Evolutionary conservation across 2,888 invertebrate species (phyloP).

Genomic region (Watsonalla binaria): DNA sequence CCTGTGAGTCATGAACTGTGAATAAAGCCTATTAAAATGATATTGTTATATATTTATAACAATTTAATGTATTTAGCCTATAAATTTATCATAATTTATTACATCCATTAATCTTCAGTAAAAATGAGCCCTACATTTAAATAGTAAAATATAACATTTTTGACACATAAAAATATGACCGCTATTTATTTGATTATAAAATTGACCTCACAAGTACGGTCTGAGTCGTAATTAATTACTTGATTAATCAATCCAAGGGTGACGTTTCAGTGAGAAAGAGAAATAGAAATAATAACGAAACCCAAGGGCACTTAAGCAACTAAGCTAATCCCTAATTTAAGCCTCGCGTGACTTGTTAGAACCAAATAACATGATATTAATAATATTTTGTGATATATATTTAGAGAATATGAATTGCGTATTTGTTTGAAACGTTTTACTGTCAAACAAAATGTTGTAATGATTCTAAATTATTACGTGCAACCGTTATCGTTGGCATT

Average conservation of each 20-base stretch:
- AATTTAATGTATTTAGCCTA: no score
- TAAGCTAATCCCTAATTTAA: slow-evolving; percentile 21
- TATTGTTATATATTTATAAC: no score
- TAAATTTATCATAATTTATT: no score
- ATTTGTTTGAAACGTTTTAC: slow-evolving; percentile 21
- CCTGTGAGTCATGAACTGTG: no score
- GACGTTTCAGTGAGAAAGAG: not conserved
- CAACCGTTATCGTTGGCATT: not conserved
- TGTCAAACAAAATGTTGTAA: slow-evolving; percentile 6
- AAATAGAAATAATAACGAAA: slow-evolving; percentile 3
- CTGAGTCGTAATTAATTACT: not conserved
- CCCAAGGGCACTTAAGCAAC: slow-evolving; percentile 10
- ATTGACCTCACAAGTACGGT: not conserved
- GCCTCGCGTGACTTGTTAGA: slow-evolving; percentile 29
- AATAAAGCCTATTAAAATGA: no score
- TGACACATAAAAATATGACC: no score
- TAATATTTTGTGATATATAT: slow-evolving; percentile 21
- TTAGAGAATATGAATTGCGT: slow-evolving; percentile 24
- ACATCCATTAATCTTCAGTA: no score
- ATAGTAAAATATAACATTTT: no score
- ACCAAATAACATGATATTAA: slow-evolving; percentile 21
- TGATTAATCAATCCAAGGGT: not conserved
- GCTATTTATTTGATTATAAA: no score
- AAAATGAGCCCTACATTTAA: no score
- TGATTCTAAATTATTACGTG: not conserved